Evolutionary conservation across 1,140 invertebrate genomes (phyloP).

Genomic region (Chelonus insularis): DNA sequence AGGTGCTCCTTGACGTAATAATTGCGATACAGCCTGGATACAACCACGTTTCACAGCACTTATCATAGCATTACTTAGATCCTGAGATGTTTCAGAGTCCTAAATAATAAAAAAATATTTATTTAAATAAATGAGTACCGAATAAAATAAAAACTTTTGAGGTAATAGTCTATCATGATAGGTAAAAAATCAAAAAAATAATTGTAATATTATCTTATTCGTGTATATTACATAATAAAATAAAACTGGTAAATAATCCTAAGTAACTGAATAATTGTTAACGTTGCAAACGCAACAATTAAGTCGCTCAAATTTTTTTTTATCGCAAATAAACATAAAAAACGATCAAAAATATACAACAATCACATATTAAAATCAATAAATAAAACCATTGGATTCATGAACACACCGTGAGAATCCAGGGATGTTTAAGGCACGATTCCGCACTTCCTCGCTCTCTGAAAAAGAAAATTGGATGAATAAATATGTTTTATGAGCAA

Average conservation of each 20-base stretch:
- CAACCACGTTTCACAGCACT: constrained; percentile 57
- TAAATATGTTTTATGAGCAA: background rate
- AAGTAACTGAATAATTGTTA: constrained; percentile 36
- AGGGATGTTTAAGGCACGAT: constrained; percentile 68
- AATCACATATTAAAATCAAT: constrained; percentile 34
- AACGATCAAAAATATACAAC: constrained; percentile 28
- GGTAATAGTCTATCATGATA: background rate
- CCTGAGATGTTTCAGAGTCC: constrained; percentile 56
- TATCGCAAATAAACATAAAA: constrained; percentile 13
- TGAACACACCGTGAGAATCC: constrained; percentile 65
- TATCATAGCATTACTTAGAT: constrained; percentile 55
- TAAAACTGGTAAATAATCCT: constrained; percentile 35
- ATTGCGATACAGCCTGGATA: constrained; percentile 54
- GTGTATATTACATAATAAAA: constrained; percentile 39
- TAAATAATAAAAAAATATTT: constrained; percentile 40
- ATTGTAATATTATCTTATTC: constrained; percentile 1
- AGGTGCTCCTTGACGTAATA: constrained; percentile 71
- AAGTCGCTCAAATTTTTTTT: constrained; percentile 15
- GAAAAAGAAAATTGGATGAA: constrained; percentile 27
- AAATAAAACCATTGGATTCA: constrained; percentile 45
- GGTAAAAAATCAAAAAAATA: background rate
- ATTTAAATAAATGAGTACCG: background rate
- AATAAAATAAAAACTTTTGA: constrained; percentile 18
- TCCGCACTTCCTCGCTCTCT: constrained; percentile 66
- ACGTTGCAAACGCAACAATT: constrained; percentile 8